A percentile compares a stretch with the other conserved stretches of the same genome.
These are phyloP conservation scores for Zaprionus vittiger DNA, from an alignment of 1,140 invertebrate genomes.

Conservation along the genomic window DNA sequence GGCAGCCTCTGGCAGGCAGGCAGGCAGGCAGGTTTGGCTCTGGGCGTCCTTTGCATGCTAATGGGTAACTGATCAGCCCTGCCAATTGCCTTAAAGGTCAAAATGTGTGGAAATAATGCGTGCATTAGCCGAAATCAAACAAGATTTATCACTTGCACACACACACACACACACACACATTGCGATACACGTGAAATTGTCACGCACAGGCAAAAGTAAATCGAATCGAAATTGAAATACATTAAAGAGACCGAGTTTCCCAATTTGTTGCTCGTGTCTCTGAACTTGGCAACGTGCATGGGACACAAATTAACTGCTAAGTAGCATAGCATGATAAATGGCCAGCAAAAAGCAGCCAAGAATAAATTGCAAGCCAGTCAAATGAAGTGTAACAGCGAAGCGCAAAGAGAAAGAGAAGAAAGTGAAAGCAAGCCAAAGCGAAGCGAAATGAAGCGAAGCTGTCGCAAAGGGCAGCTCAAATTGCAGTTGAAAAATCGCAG, in stretches of 20 bases:
- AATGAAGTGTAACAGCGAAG: slow-evolving; percentile 53
- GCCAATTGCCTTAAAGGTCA: slow-evolving; percentile 68
- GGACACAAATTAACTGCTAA: slow-evolving; percentile 72
- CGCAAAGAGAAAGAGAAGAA: slow-evolving; percentile 1
- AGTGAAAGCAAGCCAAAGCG: background rate
- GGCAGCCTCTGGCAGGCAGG: slow-evolving; percentile 42
- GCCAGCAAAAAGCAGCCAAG: slow-evolving; percentile 32
- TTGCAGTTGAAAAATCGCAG: slow-evolving; percentile 77
- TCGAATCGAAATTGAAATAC: slow-evolving; percentile 65
- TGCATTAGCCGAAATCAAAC: slow-evolving; percentile 63
- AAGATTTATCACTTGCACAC: slow-evolving; percentile 65
- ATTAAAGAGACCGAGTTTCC: slow-evolving; percentile 16
- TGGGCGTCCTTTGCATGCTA: slow-evolving; percentile 60
- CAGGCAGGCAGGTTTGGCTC: background rate
- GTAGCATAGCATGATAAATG: slow-evolving; percentile 58
- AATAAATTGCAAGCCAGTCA: slow-evolving; percentile 44
- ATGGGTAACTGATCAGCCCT: slow-evolving; percentile 73
- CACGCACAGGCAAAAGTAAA: slow-evolving; percentile 65
- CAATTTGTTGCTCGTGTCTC: background rate
- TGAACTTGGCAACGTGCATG: slow-evolving; percentile 45
- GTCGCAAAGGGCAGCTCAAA: slow-evolving; percentile 49
- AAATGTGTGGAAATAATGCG: slow-evolving; percentile 57
- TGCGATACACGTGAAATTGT: slow-evolving; percentile 53
- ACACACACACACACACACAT: slow-evolving; percentile 1
- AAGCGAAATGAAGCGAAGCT: background rate